phyloP scores from a whole-genome alignment of 2,113 vertebrate genomes.

The Zosterops pallidus region DNA sequence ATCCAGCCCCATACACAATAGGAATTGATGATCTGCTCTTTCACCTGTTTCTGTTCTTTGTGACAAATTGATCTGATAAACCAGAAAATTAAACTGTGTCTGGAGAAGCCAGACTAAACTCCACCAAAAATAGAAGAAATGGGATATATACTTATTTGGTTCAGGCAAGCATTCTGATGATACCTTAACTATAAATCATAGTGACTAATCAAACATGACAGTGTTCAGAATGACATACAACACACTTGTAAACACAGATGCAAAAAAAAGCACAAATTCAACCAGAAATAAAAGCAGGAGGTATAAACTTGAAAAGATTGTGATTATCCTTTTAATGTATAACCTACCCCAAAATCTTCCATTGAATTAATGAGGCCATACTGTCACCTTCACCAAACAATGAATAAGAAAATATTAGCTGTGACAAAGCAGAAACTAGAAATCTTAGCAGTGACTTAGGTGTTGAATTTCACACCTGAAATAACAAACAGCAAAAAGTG shows the following conservation, averaged over 20 bases:
- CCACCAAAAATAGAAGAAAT: constrained; percentile 14
- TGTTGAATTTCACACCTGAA: neutral
- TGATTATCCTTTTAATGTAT: neutral
- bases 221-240: neutral
- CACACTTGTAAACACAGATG: neutral
- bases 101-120: constrained; percentile 59
- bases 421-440: neutral
- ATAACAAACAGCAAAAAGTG: neutral
- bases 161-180: constrained; percentile 58
- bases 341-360: neutral
- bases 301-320: neutral
- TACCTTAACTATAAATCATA: constrained; percentile 36
- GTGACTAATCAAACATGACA: constrained; percentile 36
- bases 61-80: constrained; percentile 71
- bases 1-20: constrained; percentile 37
- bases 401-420: neutral
- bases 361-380: neutral
- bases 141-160: constrained; percentile 41
- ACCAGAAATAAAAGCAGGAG: neutral
- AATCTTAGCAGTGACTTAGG: neutral
- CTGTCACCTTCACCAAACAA: neutral
- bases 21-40: constrained; percentile 70
- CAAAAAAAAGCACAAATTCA: neutral
- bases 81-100: constrained; percentile 68
- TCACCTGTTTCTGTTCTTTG: constrained; percentile 44